phyloP scores from a whole-genome alignment of 2,888 invertebrate genomes.

The Agelastica alni region DNA sequence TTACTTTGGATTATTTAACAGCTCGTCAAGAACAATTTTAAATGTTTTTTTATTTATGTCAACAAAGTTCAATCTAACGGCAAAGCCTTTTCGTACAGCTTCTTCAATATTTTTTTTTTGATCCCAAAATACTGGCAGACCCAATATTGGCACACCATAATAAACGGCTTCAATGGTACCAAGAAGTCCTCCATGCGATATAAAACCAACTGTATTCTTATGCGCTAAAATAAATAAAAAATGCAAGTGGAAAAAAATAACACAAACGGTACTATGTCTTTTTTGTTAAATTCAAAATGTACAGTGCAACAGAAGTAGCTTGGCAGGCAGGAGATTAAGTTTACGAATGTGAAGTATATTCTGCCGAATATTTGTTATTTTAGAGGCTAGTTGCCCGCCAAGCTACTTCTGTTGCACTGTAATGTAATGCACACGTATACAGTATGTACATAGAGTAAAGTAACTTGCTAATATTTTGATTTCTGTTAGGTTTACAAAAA shows the following conservation, averaged over 20 bases:
- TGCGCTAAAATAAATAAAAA: conserved; percentile 46
- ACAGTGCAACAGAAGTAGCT: too few species aligned
- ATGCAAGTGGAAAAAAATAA: neutral
- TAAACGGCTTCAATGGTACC: conserved; percentile 58
- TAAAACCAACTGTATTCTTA: conserved; percentile 55
- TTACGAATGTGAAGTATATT: too few species aligned
- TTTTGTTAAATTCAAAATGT: too few species aligned
- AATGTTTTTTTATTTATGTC: conserved; percentile 49
- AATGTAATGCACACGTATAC: too few species aligned
- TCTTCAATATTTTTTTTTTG: conserved; percentile 58
- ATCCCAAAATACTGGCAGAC: conserved; percentile 60
- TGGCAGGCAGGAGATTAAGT: too few species aligned
- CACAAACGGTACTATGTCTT: too few species aligned
- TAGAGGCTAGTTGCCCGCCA: too few species aligned
- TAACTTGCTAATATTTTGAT: too few species aligned
- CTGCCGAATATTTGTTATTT: too few species aligned
- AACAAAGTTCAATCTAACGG: conserved; percentile 49
- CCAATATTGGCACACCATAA: conserved; percentile 57
- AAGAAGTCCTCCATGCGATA: conserved; percentile 58
- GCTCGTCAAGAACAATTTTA: conserved; percentile 35
- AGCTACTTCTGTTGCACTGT: too few species aligned
- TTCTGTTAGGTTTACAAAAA: too few species aligned
- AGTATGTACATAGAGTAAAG: too few species aligned
- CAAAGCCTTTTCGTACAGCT: conserved; percentile 55
- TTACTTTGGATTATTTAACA: neutral